phyloP scores from a whole-genome alignment of 1,140 invertebrate species.

The Monomorium pharaonis region DNA sequence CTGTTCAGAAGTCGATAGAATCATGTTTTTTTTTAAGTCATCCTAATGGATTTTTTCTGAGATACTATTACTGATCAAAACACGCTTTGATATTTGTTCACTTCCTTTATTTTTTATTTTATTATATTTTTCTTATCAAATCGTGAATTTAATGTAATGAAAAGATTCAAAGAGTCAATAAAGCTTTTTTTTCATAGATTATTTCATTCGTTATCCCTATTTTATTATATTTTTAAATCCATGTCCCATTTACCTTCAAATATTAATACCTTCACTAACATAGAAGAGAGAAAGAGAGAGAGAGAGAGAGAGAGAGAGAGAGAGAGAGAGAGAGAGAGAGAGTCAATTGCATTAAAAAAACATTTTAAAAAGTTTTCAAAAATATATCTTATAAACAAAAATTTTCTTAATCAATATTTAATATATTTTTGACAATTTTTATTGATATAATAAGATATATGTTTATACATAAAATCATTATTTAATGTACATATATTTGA shows the following conservation, averaged over 20 bases:
- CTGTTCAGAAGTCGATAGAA: constrained; percentile 8
- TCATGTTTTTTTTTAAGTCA: constrained; percentile 14
- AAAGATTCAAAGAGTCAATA: not conserved
- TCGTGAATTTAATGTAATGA: not conserved
- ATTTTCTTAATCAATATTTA: not conserved
- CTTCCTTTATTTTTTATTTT: too few relatives aligned
- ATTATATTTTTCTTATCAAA: not conserved
- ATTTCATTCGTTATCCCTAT: not conserved
- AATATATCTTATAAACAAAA: not conserved
- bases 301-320: too few relatives aligned
- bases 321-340: not conserved
- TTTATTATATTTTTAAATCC: not conserved
- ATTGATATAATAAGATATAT: not conserved
- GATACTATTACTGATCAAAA: not conserved
- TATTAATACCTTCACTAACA: not conserved
- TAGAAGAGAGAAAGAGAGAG: not conserved
- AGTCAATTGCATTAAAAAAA: not conserved
- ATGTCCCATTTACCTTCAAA: not conserved
- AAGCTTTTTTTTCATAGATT: not conserved
- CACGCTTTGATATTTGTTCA: not conserved
- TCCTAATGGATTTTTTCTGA: not conserved
- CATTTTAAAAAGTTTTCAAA: not conserved
- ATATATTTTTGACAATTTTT: not conserved
- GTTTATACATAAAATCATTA: too few relatives aligned
- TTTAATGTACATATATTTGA: too few relatives aligned